Evolutionary conservation across 2,113 vertebrate species (phyloP).

Genomic region (Todiramphus chloris): DNA sequence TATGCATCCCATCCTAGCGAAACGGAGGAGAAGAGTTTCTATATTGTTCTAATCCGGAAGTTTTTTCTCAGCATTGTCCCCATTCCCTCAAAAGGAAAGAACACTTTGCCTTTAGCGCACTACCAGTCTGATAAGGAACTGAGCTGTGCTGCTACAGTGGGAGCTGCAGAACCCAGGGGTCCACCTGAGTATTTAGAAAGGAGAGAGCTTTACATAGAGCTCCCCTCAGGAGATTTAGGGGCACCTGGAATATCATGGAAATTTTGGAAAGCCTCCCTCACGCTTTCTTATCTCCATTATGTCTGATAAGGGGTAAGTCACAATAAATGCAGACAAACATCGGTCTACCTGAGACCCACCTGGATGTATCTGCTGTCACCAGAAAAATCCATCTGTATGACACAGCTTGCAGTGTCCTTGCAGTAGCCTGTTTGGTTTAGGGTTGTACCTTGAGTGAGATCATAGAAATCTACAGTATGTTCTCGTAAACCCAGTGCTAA

Average conservation of each 20-base stretch:
- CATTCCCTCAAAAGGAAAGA: accelerated
- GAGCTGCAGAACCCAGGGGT: not conserved
- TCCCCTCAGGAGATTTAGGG: not conserved
- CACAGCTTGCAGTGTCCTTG: conserved; percentile 92
- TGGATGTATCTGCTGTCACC: conserved; percentile 92
- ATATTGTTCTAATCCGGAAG: not conserved
- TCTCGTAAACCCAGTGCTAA: conserved; percentile 92
- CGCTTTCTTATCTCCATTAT: not conserved
- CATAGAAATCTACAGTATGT: conserved; percentile 94
- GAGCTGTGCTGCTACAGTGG: accelerated
- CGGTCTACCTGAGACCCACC: conserved; percentile 67
- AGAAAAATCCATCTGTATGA: conserved; percentile 97
- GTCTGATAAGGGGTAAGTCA: too few relatives aligned
- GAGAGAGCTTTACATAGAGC: not conserved
- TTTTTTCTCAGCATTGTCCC: too few relatives aligned
- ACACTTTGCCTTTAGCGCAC: not conserved
- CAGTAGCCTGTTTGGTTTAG: conserved; percentile 94
- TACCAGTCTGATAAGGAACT: not conserved
- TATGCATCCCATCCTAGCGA: not conserved
- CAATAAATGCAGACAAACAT: accelerated
- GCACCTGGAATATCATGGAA: not conserved
- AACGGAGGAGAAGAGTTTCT: not conserved
- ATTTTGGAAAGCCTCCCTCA: not conserved
- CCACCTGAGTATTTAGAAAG: not conserved
- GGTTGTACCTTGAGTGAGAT: conserved; percentile 91